These are phyloP conservation scores for Pangasius macronema DNA, from an alignment of 2,797 vertebrate species.

Conservation along the genomic window DNA sequence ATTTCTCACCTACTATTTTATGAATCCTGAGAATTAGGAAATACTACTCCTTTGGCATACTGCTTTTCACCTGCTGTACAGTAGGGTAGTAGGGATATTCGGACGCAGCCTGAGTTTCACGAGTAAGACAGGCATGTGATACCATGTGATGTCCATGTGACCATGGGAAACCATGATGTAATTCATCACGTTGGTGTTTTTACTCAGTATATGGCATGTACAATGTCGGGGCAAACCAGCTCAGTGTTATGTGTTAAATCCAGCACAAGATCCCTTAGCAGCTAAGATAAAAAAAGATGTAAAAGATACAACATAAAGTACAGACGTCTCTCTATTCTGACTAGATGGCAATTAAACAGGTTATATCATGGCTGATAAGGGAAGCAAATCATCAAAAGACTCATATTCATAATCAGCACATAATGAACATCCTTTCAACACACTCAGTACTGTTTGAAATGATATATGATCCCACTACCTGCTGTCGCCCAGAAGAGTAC, in stretches of 20 bases:
- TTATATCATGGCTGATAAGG: neutral
- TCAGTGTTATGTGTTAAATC: neutral
- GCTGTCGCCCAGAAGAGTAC: neutral
- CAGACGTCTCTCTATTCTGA: neutral
- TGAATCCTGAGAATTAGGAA: no score
- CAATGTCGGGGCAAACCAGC: neutral
- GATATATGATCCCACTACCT: neutral
- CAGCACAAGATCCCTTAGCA: neutral
- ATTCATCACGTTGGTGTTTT: neutral
- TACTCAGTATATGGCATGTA: neutral
- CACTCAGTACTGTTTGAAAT: neutral
- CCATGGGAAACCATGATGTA: neutral
- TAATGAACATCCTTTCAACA: neutral
- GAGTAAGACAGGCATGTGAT: neutral
- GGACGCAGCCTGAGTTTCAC: neutral
- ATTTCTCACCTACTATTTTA: no score
- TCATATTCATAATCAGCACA: neutral
- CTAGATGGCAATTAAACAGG: no score
- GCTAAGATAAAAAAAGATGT: neutral
- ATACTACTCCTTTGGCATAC: no score
- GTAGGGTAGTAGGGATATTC: no score
- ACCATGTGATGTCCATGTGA: neutral
- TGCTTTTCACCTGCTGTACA: no score
- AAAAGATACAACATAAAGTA: neutral
- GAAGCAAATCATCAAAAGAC: neutral